These are phyloP conservation scores for Apodemus agrarius DNA, from an alignment of 2,797 vertebrate genomes.

Conservation along the genomic window DNA sequence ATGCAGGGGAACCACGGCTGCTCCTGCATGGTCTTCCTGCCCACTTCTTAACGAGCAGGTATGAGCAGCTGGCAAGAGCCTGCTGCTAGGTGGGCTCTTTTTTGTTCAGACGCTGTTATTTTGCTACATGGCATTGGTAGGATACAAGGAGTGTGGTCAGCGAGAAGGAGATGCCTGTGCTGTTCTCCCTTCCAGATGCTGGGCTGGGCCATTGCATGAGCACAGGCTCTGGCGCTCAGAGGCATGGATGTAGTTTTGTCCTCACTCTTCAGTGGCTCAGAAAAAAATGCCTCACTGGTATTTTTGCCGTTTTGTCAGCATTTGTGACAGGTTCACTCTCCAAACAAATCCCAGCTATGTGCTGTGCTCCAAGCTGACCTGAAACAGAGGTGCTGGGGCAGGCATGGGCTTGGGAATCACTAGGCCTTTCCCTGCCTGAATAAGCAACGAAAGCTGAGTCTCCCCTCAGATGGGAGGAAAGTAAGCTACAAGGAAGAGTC, in stretches of 20 bases:
- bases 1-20: background rate
- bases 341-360: background rate
- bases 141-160: background rate
- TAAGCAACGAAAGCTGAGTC: background rate
- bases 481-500: background rate
- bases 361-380: background rate
- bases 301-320: background rate
- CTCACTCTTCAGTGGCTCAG: background rate
- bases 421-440: background rate
- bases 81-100: background rate
- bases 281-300: background rate
- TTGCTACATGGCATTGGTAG: background rate
- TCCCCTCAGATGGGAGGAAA: background rate
- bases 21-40: background rate
- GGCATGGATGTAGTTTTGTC: background rate
- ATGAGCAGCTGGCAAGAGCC: background rate
- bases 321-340: background rate
- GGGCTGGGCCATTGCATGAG: background rate
- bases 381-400: background rate
- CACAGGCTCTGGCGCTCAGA: background rate
- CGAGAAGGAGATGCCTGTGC: background rate
- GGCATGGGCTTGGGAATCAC: background rate
- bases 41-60: background rate
- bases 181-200: background rate
- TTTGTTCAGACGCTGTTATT: background rate